Base-by-base conservation (phyloP, 2,888 invertebrate genomes). In the Leptodirus hochenwartii region DNA sequence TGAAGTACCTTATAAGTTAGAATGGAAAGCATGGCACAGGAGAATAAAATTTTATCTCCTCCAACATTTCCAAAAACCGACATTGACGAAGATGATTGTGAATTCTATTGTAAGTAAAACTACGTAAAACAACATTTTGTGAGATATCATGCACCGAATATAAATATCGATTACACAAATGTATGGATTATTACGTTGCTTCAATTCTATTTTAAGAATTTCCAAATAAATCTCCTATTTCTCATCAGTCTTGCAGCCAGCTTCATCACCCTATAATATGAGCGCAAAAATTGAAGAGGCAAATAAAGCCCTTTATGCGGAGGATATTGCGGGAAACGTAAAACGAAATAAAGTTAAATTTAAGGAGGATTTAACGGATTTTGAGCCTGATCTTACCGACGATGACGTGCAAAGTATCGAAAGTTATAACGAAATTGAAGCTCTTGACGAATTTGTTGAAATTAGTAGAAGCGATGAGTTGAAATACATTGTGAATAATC, bases 261-360 rank as follows among this genome's bases (percentile, higher is more conserved):
- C 60, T 17, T 55, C 61, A 13, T 59, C 60, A 34, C 63, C 62
- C 26, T 65, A 65, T 44, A 62, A 64, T 42, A 61, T 65, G 34
- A 51, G 56, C 34, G 61, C 63, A 41, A 64, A 60, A 49, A 55
- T 65, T 10, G 58, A 58, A 42, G 55, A 59, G 42, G 64, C 64
- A 22, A 65, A 65, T 43, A 51, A 56, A 35, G 57, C 55, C 41
- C 44, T n/a, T n/a, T n/a, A n/a, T n/a, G n/a, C n/a, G n/a, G n/a
- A n/a, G n/a, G n/a, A n/a, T n/a, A n/a, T n/a, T n/a, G n/a, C n/a
- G n/a, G n/a, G n/a, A n/a, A n/a, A n/a, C n/a, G n/a, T n/a, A n/a
- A n/a, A n/a, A n/a, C n/a, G n/a, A n/a, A n/a, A n/a, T n/a, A 61
- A 53, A 46, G 62, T 64, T 1, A 58, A 56, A 33, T 64, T 64